Conservation (phyloP, 1,140 invertebrate genomes). For the Lethocerus indicus region DNA sequence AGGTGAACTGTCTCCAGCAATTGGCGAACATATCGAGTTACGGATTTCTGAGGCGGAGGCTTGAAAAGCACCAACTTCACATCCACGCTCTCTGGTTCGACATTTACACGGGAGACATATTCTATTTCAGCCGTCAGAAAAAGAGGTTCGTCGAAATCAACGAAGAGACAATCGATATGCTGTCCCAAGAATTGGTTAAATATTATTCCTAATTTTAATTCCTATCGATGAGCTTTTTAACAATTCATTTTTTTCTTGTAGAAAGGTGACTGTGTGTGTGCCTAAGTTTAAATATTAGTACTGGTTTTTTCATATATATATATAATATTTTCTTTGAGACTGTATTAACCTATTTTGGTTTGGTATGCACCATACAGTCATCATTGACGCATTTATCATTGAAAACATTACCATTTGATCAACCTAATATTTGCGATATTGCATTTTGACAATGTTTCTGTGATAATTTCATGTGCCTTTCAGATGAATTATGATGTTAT, state of each 20-base stretch:
- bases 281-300: too few species aligned
- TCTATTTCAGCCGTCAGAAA: slow-evolving; percentile 72
- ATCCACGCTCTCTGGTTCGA: slow-evolving; percentile 95
- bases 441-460: too few species aligned
- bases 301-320: too few species aligned
- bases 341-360: too few species aligned
- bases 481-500: too few species aligned
- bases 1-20: slow-evolving; percentile 88
- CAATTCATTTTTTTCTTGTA: neutral
- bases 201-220: slow-evolving; percentile 51
- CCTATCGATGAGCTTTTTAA: neutral
- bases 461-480: too few species aligned
- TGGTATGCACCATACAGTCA: too few species aligned
- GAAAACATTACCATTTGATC: too few species aligned
- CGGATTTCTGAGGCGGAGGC: slow-evolving; percentile 69
- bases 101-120: slow-evolving; percentile 90
- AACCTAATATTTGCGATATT: too few species aligned
- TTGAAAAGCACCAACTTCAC: slow-evolving; percentile 67
- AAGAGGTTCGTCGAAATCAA: slow-evolving; percentile 74
- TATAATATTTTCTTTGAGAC: too few species aligned
- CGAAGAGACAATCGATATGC: slow-evolving; percentile 52
- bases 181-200: slow-evolving; percentile 56
- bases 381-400: too few species aligned
- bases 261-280: too few species aligned
- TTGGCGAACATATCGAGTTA: slow-evolving; percentile 89